Evolutionary conservation across 2,797 vertebrate species (phyloP).

Genomic region (Tauraco hartlaubi): DNA sequence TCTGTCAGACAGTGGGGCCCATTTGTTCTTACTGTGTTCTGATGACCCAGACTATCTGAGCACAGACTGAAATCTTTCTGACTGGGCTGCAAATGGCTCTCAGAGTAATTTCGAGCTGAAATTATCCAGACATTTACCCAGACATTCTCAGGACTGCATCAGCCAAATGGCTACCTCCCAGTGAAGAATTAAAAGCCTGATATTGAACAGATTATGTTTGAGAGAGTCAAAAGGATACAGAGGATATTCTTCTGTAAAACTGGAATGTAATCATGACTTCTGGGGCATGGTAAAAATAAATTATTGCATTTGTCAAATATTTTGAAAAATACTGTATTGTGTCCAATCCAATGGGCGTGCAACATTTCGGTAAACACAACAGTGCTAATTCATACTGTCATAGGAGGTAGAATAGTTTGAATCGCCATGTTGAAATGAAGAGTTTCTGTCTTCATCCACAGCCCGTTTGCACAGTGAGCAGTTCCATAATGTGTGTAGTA

Average conservation of each 20-base stretch:
- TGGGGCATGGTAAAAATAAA: not conserved
- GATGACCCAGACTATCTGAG: not conserved
- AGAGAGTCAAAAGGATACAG: not conserved
- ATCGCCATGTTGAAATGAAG: not conserved
- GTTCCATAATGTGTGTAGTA: not conserved
- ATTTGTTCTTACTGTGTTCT: not conserved
- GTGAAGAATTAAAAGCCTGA: conserved; percentile 39
- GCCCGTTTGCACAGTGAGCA: not conserved
- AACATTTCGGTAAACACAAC: not conserved
- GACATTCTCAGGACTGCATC: conserved; percentile 44
- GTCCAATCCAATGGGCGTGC: fast-evolving
- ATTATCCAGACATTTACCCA: conserved; percentile 63
- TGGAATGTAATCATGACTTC: conserved; percentile 19
- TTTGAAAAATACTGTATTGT: not conserved
- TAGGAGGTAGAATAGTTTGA: not conserved
- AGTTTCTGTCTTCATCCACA: not conserved
- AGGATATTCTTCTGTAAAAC: not conserved
- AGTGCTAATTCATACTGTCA: not conserved
- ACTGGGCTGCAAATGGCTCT: conserved; percentile 19
- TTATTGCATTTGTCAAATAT: not conserved
- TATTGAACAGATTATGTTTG: conserved; percentile 53
- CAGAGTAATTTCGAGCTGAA: conserved; percentile 49
- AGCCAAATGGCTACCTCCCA: conserved; percentile 60
- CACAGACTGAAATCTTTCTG: not conserved
- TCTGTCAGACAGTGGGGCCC: not conserved